Percentiles rank a stretch among this genome's conserved stretches.
Conservation (phyloP, 1,140 invertebrate genomes). For the Nephila pilipes region DNA sequence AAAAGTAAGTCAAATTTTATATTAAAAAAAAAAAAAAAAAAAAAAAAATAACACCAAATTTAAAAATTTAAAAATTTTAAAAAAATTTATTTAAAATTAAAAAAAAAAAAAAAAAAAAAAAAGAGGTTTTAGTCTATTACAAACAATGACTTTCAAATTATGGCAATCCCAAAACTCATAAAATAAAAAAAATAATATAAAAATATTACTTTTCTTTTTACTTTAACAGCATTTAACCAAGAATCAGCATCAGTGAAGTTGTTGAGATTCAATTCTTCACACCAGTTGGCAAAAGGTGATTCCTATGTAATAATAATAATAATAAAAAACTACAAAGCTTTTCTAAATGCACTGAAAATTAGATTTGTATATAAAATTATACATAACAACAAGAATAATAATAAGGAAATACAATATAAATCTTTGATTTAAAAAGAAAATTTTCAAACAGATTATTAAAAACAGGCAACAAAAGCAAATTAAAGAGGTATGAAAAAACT, state of each 20-base stretch:
- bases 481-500: not conserved
- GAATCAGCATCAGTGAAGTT: constrained; percentile 71
- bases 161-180: too few species aligned
- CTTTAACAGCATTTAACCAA: constrained; percentile 67
- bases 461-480: too few species aligned
- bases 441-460: too few species aligned
- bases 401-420: not conserved
- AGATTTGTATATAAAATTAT: too few species aligned
- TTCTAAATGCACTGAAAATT: not conserved
- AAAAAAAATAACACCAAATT: not conserved
- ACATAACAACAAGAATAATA: not conserved
- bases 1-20: not conserved
- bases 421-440: too few species aligned
- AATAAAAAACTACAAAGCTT: not conserved
- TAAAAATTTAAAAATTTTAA: not conserved
- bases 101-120: not conserved
- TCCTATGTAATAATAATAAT: constrained; percentile 60
- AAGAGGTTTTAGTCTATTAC: too few species aligned
- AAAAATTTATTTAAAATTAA: not conserved
- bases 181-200: too few species aligned
- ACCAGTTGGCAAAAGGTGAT: constrained; percentile 45
- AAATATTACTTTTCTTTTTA: constrained; percentile 65
- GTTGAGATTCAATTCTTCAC: constrained; percentile 61
- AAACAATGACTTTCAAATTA: too few species aligned
- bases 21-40: not conserved